Evolutionary conservation across 2,113 vertebrate genomes (phyloP).

Genomic region (Callaeas wilsoni): DNA sequence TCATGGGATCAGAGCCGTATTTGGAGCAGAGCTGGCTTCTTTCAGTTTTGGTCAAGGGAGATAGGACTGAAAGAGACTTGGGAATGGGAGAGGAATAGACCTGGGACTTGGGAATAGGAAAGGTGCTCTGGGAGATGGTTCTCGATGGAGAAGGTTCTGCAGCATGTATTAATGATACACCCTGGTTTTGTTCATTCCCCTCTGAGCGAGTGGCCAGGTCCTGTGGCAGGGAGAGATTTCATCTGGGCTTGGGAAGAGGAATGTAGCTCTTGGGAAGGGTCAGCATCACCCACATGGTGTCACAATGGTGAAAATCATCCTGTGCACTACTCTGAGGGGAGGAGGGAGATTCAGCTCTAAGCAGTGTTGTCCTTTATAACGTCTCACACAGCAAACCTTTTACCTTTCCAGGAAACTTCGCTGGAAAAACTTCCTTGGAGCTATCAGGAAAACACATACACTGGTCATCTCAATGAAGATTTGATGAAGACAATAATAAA

Average conservation of each 20-base stretch:
- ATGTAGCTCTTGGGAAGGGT: background rate
- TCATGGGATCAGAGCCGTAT: background rate
- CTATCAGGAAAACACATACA: constrained; percentile 67
- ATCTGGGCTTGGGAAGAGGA: background rate
- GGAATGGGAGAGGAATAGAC: background rate
- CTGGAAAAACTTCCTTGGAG: constrained; percentile 72
- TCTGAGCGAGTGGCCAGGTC: background rate
- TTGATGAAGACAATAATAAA: constrained; percentile 52
- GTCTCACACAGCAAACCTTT: background rate
- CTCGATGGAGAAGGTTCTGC: background rate
- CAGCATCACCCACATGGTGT: background rate
- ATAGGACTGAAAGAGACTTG: background rate
- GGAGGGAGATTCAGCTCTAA: background rate
- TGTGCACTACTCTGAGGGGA: background rate
- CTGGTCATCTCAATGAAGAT: constrained; percentile 58
- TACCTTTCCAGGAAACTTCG: constrained; percentile 66
- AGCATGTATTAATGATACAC: background rate
- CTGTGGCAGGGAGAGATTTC: background rate
- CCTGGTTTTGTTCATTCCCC: background rate
- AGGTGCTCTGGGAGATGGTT: background rate
- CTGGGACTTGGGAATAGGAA: background rate
- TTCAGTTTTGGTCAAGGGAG: background rate
- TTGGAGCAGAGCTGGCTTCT: background rate
- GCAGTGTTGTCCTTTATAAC: background rate
- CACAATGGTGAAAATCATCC: background rate